These are phyloP conservation scores for Toxonevra muliebris DNA, from an alignment of 2,888 invertebrate genomes.

Conservation along the genomic window DNA sequence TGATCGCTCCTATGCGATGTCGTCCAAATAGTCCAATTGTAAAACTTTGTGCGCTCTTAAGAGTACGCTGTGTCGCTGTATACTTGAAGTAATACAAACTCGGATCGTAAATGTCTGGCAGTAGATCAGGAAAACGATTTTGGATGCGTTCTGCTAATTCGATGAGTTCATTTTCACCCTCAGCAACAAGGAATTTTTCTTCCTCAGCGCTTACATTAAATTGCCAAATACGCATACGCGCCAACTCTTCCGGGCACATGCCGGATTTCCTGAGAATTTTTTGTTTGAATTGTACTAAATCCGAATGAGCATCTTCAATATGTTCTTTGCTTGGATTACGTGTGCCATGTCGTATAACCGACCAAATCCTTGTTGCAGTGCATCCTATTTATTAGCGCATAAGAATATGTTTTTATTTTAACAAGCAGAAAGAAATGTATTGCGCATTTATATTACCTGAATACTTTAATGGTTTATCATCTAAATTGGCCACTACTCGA, in stretches of 20 bases:
- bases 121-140: constrained; percentile 73
- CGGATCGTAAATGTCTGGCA: constrained; percentile 70
- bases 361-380: constrained; percentile 75
- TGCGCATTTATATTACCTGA: constrained; percentile 66
- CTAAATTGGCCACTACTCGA: constrained; percentile 73
- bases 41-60: constrained; percentile 79
- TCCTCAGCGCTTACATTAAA: constrained; percentile 66
- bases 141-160: constrained; percentile 79
- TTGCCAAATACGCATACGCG: constrained; percentile 70
- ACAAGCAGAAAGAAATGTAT: background rate
- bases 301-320: constrained; percentile 67
- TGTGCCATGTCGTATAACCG: constrained; percentile 81
- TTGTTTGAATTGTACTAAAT: constrained; percentile 64
- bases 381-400: constrained; percentile 70
- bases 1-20: constrained; percentile 69
- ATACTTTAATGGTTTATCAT: constrained; percentile 70
- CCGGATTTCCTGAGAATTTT: constrained; percentile 61
- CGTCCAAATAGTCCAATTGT: constrained; percentile 79
- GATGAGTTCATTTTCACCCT: constrained; percentile 80
- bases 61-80: constrained; percentile 80
- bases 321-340: constrained; percentile 73
- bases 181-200: constrained; percentile 73
- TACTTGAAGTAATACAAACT: constrained; percentile 73
- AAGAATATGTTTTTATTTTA: constrained; percentile 22
- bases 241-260: constrained; percentile 64